Evolutionary conservation across 2,113 vertebrate genomes (phyloP).

Genomic region (Accipiter cooperii): DNA sequence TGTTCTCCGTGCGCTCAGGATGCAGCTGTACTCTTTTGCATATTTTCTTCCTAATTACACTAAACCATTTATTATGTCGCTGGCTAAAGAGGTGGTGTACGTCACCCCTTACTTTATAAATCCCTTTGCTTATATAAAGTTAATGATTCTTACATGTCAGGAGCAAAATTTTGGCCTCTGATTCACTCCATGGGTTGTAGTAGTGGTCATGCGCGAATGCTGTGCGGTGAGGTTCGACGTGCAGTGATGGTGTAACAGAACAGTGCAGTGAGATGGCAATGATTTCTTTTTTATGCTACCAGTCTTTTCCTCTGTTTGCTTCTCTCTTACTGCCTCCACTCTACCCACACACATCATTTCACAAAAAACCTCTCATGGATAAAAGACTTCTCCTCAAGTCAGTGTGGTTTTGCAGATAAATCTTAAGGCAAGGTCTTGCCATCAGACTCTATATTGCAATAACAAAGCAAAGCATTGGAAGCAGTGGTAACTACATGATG

Average conservation of each 20-base stretch:
- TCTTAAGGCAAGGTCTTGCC: not conserved
- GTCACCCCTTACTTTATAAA: not conserved
- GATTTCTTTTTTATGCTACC: not conserved
- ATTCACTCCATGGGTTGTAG: not conserved
- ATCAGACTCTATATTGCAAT: not conserved
- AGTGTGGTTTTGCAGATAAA: not conserved
- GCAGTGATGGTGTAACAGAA: not conserved
- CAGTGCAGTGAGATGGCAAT: not conserved
- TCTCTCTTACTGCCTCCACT: not conserved
- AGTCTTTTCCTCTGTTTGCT: not conserved
- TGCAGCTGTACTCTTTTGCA: not conserved
- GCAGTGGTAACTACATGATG: not conserved
- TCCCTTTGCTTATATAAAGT: not conserved
- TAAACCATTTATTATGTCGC: not conserved
- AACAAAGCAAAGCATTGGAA: not conserved
- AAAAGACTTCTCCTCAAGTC: not conserved
- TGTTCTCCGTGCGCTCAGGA: rapidly evolving
- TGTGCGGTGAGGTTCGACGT: rapidly evolving
- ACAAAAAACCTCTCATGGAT: not conserved
- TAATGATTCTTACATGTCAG: not conserved
- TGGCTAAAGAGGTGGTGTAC: not conserved
- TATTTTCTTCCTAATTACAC: not conserved
- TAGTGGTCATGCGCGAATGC: rapidly evolving
- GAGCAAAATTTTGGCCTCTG: not conserved
- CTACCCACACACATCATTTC: not conserved